phyloP scores from a whole-genome alignment of 2,113 vertebrate species.

The Oxyruncus cristatus region DNA sequence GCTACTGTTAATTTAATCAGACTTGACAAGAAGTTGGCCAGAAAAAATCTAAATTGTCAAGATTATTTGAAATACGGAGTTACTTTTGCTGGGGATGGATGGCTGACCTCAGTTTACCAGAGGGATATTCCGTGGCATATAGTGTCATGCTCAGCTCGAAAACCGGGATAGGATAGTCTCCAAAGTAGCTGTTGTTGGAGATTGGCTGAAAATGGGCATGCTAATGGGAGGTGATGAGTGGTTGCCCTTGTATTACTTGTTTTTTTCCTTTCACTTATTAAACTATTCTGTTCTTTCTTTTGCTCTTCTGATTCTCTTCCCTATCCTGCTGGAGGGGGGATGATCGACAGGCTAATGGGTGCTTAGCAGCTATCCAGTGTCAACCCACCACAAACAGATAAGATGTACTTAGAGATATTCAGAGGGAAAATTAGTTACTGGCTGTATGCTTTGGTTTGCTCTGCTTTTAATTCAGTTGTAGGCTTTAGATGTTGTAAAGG shows the following conservation, averaged over 20 bases:
- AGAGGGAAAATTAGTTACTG: neutral
- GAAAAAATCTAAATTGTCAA: neutral
- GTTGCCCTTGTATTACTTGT: neutral
- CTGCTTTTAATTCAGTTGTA: neutral
- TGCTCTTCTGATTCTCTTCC: neutral
- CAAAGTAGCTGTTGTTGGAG: neutral
- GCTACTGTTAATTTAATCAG: neutral
- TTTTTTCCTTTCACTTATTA: neutral
- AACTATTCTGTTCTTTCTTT: neutral
- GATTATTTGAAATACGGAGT: neutral
- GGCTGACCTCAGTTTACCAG: neutral
- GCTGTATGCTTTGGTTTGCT: neutral
- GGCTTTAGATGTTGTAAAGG: neutral
- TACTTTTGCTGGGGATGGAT: neutral
- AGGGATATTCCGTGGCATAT: neutral
- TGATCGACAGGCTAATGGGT: fast-evolving
- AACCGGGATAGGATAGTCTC: neutral
- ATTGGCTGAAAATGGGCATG: neutral
- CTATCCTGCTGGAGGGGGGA: neutral
- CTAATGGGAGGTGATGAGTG: neutral
- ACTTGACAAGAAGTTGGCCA: neutral
- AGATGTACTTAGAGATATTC: neutral
- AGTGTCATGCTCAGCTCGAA: neutral
- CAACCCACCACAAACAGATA: neutral
- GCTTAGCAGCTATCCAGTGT: neutral